These are phyloP conservation scores for Corapipo altera DNA, from an alignment of 2,113 vertebrate genomes.

Conservation along the genomic window DNA sequence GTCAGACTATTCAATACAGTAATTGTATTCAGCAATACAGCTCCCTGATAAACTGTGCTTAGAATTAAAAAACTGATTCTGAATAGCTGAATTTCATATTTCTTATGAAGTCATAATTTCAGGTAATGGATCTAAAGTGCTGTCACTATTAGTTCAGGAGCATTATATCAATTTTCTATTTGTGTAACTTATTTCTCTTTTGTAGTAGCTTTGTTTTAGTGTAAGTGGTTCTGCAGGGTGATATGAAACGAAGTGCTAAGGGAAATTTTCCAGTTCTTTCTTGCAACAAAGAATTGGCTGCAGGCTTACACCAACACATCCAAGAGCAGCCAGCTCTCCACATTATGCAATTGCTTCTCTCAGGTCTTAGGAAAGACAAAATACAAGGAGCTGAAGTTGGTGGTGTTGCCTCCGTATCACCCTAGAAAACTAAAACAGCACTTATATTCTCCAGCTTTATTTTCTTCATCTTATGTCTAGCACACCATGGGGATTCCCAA, in stretches of 20 bases:
- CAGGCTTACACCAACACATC: not conserved
- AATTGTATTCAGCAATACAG: not conserved
- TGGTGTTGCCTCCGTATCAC: not conserved
- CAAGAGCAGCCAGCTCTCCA: not conserved
- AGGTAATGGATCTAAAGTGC: slow-evolving; percentile 30
- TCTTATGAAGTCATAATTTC: not conserved
- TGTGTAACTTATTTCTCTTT: not conserved
- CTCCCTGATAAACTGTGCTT: not conserved
- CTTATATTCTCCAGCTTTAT: not conserved
- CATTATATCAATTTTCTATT: not conserved
- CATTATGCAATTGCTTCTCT: not conserved
- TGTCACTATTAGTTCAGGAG: not conserved
- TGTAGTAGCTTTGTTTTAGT: not conserved
- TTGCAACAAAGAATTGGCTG: not conserved
- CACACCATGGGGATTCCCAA: not conserved
- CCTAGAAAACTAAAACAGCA: not conserved
- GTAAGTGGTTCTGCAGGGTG: not conserved
- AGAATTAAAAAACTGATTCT: not conserved
- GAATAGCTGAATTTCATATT: not conserved
- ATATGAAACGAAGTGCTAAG: not conserved
- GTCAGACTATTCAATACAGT: not conserved
- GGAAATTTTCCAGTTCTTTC: not conserved
- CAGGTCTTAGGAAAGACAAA: not conserved
- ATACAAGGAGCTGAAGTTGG: not conserved
- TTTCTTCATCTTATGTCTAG: not conserved